Evolutionary conservation across 2,113 vertebrate genomes (phyloP).

Genomic region (Oreochromis tanganicae): DNA sequence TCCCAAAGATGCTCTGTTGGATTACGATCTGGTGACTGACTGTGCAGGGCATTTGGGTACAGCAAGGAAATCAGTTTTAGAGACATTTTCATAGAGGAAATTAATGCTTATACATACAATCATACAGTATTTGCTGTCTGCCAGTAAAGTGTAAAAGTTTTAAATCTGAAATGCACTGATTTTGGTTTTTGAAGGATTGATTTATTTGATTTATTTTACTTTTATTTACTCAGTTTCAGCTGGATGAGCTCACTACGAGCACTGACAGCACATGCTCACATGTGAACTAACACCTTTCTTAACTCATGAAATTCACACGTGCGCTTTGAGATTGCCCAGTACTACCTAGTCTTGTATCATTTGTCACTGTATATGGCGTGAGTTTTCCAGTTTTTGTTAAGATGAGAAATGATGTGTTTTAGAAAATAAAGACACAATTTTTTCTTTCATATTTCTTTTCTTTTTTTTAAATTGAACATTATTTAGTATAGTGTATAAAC

Average conservation of each 20-base stretch:
- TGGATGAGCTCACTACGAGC: background rate
- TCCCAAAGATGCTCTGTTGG: background rate
- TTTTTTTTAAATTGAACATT: background rate
- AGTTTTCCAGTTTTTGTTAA: background rate
- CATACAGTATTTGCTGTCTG: background rate
- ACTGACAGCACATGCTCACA: background rate
- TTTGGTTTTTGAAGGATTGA: background rate
- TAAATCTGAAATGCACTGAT: background rate
- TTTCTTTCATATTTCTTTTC: background rate
- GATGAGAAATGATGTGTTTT: background rate
- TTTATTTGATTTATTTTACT: background rate
- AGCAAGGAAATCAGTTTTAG: background rate
- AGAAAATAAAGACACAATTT: background rate
- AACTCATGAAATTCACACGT: background rate
- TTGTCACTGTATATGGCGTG: background rate
- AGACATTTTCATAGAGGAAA: background rate
- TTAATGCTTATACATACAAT: background rate
- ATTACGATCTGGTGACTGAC: background rate
- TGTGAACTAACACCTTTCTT: background rate
- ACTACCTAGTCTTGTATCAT: background rate
- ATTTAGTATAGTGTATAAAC: background rate
- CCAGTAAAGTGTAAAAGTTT: background rate
- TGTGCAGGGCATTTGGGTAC: background rate
- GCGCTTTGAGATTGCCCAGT: background rate
- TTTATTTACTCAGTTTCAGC: background rate